Base-by-base conservation (phyloP, 2,113 vertebrate genomes). In the Atlantisia rogersi region DNA sequence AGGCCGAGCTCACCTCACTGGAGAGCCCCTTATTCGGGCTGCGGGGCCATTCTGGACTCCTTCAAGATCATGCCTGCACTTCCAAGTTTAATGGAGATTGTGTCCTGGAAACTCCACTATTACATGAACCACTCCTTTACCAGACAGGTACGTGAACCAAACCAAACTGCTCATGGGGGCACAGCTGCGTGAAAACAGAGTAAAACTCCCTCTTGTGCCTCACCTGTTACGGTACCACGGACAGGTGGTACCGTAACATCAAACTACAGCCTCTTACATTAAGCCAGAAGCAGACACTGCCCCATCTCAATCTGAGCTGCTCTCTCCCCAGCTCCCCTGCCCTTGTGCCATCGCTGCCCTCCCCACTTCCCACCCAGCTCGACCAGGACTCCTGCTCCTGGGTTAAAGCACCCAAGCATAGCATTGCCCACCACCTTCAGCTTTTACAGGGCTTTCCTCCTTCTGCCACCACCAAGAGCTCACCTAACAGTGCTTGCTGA, bases 401-500 rank as follows among this genome's bases (percentile, higher is more conserved):
- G 25, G 17, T 55, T 84, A 20, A 74, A 87, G 42, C 16, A 39
- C 42, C 32, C 32, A 26, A 60, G 56, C 11, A 0, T 31, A 69
- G 50, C 13, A 12, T 46, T 20, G 60, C 18, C 56, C 1, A 1
- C 16, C 15, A 42, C 22, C 22, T 17, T 55, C 0, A 0, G 21
- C 29, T 64, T 32, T 65, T 39, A 44, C 21, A 35, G 29, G 32
- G 39, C 58, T 58, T 69, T 79, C n/a, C 18, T 64, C 21, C 28
- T 3, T 1, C 35, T 1, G 0, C n/a, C 60, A 15, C 35, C 35
- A 35, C 35, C 29, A 10, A 1, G 6, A 70, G 63, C 25, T 35
- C 56, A 64, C 44, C 10, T 3, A 64, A 53, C 7, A 1, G 22
- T 7, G 35, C 60, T 52, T 48, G 39, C 15, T 60, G 53, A 76